Percentiles rank a stretch among this genome's conserved stretches.
These are phyloP conservation scores for Amphipoea oculea DNA, from an alignment of 2,888 invertebrate genomes.

Conservation along the genomic window DNA sequence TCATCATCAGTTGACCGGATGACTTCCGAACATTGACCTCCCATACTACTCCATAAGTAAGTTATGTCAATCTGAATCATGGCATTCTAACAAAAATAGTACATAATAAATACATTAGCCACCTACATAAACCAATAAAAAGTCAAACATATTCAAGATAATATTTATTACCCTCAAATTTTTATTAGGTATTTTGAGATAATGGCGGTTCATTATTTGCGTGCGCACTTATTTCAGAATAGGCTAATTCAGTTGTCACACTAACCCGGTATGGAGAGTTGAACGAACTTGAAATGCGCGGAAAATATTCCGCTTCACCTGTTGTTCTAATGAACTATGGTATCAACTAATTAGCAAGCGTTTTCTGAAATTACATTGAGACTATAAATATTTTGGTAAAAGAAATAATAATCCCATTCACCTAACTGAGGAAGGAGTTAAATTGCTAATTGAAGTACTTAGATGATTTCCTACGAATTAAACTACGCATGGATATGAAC, in stretches of 20 bases:
- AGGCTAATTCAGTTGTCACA: slow-evolving; percentile 50
- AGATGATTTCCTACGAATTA: neutral
- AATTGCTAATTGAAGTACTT: slow-evolving; percentile 5
- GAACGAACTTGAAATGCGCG: slow-evolving; percentile 52
- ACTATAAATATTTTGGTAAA: slow-evolving; percentile 22
- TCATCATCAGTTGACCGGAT: slow-evolving; percentile 33
- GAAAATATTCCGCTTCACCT: slow-evolving; percentile 41
- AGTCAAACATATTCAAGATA: slow-evolving; percentile 35
- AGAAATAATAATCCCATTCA: slow-evolving; percentile 2
- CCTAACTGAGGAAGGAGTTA: neutral
- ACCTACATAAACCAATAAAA: slow-evolving; percentile 44
- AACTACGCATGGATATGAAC: neutral
- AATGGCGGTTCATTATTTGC: slow-evolving; percentile 20
- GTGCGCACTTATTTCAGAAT: slow-evolving; percentile 22
- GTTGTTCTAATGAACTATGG: slow-evolving; percentile 9
- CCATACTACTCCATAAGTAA: slow-evolving; percentile 18
- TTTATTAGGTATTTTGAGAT: slow-evolving; percentile 44
- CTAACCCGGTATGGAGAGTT: slow-evolving; percentile 54
- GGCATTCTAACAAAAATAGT: neutral
- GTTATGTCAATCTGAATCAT: slow-evolving; percentile 23
- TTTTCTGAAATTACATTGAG: slow-evolving; percentile 1
- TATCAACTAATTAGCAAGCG: slow-evolving; percentile 26
- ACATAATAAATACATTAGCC: neutral
- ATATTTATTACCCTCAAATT: slow-evolving; percentile 45
- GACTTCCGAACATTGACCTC: slow-evolving; percentile 26